phyloP scores from a whole-genome alignment of 2,888 invertebrate species.

The Himalopsyche anomala region DNA sequence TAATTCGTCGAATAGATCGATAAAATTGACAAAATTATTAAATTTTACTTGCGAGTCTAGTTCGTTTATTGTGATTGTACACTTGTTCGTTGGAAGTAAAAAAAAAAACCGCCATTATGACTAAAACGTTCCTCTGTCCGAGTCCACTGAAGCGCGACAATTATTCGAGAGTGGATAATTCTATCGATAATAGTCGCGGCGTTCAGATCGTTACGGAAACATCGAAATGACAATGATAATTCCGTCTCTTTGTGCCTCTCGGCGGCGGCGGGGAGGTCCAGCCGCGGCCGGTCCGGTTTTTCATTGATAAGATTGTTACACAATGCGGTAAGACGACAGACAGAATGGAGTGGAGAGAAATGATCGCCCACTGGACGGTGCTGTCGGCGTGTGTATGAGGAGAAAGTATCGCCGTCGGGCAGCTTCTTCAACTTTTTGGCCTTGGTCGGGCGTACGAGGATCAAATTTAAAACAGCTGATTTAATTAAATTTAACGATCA shows the following conservation, averaged over 20 bases:
- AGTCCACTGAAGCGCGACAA: not conserved
- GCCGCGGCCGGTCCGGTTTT: not conserved
- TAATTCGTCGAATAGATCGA: no score
- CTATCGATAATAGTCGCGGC: not conserved
- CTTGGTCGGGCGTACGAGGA: no score
- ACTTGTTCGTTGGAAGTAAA: no score
- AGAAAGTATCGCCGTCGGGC: constrained; percentile 27
- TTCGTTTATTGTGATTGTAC: not conserved
- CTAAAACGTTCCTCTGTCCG: not conserved
- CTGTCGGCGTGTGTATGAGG: constrained; percentile 1
- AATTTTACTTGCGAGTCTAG: not conserved
- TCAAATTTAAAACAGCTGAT: no score
- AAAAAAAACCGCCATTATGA: not conserved
- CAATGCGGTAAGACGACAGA: constrained; percentile 3
- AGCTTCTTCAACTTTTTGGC: constrained; percentile 1
- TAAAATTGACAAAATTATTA: not conserved
- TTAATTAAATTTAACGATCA: no score
- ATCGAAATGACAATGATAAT: constrained; percentile 29
- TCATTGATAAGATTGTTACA: constrained; percentile 40
- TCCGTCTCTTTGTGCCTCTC: constrained; percentile 1
- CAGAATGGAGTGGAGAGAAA: constrained; percentile 35
- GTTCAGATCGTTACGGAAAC: not conserved
- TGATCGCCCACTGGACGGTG: constrained; percentile 34
- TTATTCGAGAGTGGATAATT: constrained; percentile 27
- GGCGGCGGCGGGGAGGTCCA: not conserved